Conservation (phyloP, 92 coral and sea anemone species). For the Phenganax stokvisi region DNA sequence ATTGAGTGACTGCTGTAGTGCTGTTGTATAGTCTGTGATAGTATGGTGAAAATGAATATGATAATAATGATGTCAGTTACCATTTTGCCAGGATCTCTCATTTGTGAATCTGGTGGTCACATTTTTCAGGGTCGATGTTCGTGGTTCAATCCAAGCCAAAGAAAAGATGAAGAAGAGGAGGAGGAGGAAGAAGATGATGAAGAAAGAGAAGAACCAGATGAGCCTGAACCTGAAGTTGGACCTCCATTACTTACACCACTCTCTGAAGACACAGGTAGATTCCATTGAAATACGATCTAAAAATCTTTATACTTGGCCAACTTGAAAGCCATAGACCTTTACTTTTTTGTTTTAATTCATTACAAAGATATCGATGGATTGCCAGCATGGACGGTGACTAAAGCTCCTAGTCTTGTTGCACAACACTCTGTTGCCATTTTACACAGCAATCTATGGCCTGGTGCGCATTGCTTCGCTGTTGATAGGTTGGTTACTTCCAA, state of each 20-base stretch:
- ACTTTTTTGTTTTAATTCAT: neutral
- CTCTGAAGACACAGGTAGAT: slow-evolving; percentile 84
- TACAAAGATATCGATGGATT: slow-evolving; percentile 81
- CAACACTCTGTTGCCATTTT: slow-evolving; percentile 85
- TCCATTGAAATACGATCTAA: neutral
- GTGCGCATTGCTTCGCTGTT: slow-evolving; percentile 94
- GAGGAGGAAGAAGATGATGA: slow-evolving; percentile 99
- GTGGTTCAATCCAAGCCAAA: slow-evolving; percentile 86
- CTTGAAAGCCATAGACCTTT: neutral
- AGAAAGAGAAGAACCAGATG: slow-evolving; percentile 97
- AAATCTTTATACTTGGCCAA: neutral
- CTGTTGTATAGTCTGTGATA: neutral
- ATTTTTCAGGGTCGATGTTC: slow-evolving; percentile 80
- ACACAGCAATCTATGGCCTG: slow-evolving; percentile 97
- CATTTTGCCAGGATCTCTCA: too few species aligned
- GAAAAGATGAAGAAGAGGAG: slow-evolving; percentile 86
- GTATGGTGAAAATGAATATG: neutral
- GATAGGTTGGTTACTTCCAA: slow-evolving; percentile 60
- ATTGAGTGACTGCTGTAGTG: neutral
- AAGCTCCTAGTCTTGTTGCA: slow-evolving; percentile 71
- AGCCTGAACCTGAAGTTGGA: slow-evolving; percentile 97
- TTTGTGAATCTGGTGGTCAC: too few species aligned
- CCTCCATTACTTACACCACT: slow-evolving; percentile 92
- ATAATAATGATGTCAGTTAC: neutral
- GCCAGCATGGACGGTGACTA: slow-evolving; percentile 91